Base-by-base conservation (phyloP, 2,888 invertebrate genomes). In the Eledona agricola region DNA sequence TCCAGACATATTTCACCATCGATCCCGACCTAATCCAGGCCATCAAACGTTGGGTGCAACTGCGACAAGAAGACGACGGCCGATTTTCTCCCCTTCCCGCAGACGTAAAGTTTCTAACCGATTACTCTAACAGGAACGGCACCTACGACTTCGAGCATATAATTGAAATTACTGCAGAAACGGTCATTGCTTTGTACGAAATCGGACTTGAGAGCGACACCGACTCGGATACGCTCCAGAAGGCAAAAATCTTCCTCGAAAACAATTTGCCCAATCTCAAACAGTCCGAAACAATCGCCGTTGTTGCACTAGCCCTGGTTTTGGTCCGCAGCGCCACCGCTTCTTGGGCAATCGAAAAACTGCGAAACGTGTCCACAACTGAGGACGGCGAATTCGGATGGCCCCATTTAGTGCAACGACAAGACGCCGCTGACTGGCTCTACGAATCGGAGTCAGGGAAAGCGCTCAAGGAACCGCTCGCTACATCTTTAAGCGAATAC, bases 351-450 rank as follows among this genome's bases (percentile, higher is more conserved):
- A 72, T 85, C 1, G 76, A 80, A 4, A 81, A 82, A 52, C 66
- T 86, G 23, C 74, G 79, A 13, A 84, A 84, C 53, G 81, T 81
- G 0, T 85, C 85, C 0, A 85, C 84, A 0, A 83, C 84, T 1
- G 85, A 85, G 69, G 85, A 85, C 64, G 84, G 84, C 0, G 86
- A 86, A 62, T 86, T 86, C 51, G 85, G 85, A 1, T 86, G 86
- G 86, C 84, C 84, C 2, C 74, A 74, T 56, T 70, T 73, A 3
- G 77, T 81, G 1, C 80, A 82, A 0, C 77, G 81, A 45, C 78
- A 80, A 46, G 83, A 84, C 51, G 83, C 83, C 1, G 83, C 83
- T 5, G 84, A 85, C 65, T 85, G 84, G 84, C 74, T 85, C 1
- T 77, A 84, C 12, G 84, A 84, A 69, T 80, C 83, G 54, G 81